Conservation (phyloP, 2,888 invertebrate species). For the Lasiommata megera region DNA sequence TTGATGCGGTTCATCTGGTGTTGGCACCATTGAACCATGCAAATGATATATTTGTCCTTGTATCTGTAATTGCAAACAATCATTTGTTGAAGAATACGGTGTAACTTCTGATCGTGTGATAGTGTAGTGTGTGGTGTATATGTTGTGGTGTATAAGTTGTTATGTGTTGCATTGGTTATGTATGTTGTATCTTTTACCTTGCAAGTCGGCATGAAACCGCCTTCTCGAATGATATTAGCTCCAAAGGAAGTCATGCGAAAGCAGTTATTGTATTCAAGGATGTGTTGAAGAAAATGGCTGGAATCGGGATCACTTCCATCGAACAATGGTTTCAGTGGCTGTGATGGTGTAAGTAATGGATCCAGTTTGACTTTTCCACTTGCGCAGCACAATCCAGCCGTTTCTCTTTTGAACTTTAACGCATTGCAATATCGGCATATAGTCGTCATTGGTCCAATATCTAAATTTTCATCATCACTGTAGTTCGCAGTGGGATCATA, state of each 20-base stretch:
- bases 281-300: constrained; percentile 39
- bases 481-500: constrained; percentile 36
- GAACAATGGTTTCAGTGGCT: constrained; percentile 44
- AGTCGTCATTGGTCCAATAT: constrained; percentile 43
- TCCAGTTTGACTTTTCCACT: constrained; percentile 52
- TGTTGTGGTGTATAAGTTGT: no score
- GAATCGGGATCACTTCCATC: constrained; percentile 37
- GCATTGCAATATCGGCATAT: constrained; percentile 47
- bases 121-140: constrained; percentile 4
- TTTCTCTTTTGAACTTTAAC: constrained; percentile 48
- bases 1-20: constrained; percentile 38
- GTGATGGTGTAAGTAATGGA: constrained; percentile 46
- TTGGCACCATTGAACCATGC: constrained; percentile 37
- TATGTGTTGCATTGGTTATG: no score
- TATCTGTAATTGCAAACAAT: constrained; percentile 35
- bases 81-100: constrained; percentile 33
- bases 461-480: constrained; percentile 41
- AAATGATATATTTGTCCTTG: constrained; percentile 41
- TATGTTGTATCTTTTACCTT: no score
- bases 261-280: constrained; percentile 39
- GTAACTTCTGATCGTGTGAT: constrained; percentile 31
- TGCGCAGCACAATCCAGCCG: constrained; percentile 53
- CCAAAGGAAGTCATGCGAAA: constrained; percentile 45
- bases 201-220: constrained; percentile 38
- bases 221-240: constrained; percentile 39